Conservation (phyloP, 2,797 vertebrate species). For the Neoniphon sammara region DNA sequence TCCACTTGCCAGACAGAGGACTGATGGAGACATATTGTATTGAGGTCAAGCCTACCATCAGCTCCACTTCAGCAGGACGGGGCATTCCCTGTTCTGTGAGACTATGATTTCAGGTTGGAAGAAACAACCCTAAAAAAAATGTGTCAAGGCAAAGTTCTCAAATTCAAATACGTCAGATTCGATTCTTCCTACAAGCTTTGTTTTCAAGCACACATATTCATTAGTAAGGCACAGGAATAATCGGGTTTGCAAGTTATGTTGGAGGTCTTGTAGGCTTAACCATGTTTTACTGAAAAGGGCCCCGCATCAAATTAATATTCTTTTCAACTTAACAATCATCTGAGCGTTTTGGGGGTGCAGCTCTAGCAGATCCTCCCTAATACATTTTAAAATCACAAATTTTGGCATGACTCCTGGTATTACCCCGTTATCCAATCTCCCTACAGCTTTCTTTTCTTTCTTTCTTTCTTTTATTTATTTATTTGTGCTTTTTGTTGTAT, state of each 20-base stretch:
- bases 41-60: conserved; percentile 30
- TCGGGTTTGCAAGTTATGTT: conserved; percentile 1
- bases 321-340: conserved; percentile 12
- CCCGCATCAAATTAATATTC: conserved; percentile 6
- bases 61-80: conserved; percentile 4
- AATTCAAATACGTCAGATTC: neutral
- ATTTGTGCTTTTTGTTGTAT: neutral
- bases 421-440: neutral
- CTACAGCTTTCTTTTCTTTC: neutral
- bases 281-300: conserved; percentile 1
- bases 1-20: conserved; percentile 17
- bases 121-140: neutral
- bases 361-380: neutral
- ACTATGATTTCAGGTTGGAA: neutral
- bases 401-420: conserved; percentile 9
- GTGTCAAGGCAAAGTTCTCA: neutral
- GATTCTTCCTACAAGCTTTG: neutral
- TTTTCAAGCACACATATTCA: neutral
- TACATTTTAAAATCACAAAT: conserved; percentile 7
- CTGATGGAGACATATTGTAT: conserved; percentile 13
- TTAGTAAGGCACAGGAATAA: neutral
- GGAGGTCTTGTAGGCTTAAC: neutral
- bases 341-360: neutral
- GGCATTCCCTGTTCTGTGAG: neutral
- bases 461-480: neutral